phyloP scores from a whole-genome alignment of 2,888 invertebrate genomes.

The Operophtera brumata region DNA sequence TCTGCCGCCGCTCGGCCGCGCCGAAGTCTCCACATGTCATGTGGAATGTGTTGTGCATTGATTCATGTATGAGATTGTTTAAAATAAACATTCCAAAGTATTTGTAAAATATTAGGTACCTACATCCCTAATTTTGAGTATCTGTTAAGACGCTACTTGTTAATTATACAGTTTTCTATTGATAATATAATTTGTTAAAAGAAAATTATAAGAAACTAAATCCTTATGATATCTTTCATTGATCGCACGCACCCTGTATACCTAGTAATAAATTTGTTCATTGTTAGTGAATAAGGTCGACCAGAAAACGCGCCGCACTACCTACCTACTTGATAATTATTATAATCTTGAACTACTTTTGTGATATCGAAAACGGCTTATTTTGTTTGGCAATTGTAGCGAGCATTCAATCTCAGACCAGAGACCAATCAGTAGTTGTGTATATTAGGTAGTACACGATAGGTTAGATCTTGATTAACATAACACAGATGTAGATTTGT shows the following conservation, averaged over 20 bases:
- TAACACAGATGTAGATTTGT: not conserved
- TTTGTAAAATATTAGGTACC: slow-evolving; percentile 76
- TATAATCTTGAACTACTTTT: slow-evolving; percentile 73
- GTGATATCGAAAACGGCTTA: slow-evolving; percentile 44
- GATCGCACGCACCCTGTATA: slow-evolving; percentile 17
- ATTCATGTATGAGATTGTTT: slow-evolving; percentile 75
- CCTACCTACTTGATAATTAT: slow-evolving; percentile 55
- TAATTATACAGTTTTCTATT: slow-evolving; percentile 82
- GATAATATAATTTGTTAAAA: slow-evolving; percentile 82
- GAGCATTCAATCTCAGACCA: slow-evolving; percentile 5
- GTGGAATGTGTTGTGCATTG: slow-evolving; percentile 50
- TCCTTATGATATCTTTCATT: slow-evolving; percentile 71
- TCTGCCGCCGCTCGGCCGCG: slow-evolving; percentile 11
- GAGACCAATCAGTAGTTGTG: slow-evolving; percentile 10
- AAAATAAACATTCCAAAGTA: slow-evolving; percentile 81
- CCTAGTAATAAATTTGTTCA: slow-evolving; percentile 16
- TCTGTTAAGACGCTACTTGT: slow-evolving; percentile 81
- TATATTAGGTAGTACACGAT: not conserved
- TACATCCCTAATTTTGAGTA: slow-evolving; percentile 79
- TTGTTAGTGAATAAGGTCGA: slow-evolving; percentile 28
- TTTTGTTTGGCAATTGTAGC: slow-evolving; percentile 24
- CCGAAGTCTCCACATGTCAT: slow-evolving; percentile 16
- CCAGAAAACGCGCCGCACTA: slow-evolving; percentile 35
- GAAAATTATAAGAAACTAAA: slow-evolving; percentile 82
- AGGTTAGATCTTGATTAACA: no score